Conservation (phyloP, 2,797 vertebrate genomes). For the Chromis chromis region DNA sequence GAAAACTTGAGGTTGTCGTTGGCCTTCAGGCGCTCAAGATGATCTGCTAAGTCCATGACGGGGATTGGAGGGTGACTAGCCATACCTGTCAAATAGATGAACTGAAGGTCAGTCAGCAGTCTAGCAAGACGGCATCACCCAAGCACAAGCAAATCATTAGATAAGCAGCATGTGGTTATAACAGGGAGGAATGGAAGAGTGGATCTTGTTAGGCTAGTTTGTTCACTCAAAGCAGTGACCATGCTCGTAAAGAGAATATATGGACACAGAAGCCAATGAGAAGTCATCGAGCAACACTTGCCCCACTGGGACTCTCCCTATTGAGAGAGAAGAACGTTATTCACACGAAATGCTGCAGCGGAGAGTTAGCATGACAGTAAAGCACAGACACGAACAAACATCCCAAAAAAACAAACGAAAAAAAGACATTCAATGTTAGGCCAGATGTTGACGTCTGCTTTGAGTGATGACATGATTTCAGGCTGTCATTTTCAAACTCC, state of each 20-base stretch:
- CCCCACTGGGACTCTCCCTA: constrained; percentile 87
- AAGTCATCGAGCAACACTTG: constrained; percentile 87
- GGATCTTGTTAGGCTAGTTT: constrained; percentile 89
- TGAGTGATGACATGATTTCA: constrained; percentile 89
- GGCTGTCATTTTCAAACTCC: constrained; percentile 88
- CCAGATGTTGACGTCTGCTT: constrained; percentile 88
- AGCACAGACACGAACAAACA: constrained; percentile 77
- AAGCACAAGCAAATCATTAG: constrained; percentile 82
- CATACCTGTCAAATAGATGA: constrained; percentile 90
- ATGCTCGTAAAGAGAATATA: constrained; percentile 89
- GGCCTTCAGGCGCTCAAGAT: constrained; percentile 96
- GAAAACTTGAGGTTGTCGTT: constrained; percentile 99
- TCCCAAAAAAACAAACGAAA: constrained; percentile 71
- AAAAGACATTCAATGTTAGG: constrained; percentile 83
- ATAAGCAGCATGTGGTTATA: constrained; percentile 86
- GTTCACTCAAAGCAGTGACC: constrained; percentile 95
- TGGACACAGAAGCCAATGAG: constrained; percentile 91
- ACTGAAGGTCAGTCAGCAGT: constrained; percentile 50
- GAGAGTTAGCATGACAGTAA: constrained; percentile 86
- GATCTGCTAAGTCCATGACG: constrained; percentile 96
- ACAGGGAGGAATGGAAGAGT: constrained; percentile 85
- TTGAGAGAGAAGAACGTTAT: constrained; percentile 88
- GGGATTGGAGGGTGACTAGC: constrained; percentile 97
- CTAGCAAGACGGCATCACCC: constrained; percentile 57
- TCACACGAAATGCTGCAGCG: constrained; percentile 81